Conservation (phyloP, 2,113 vertebrate species). For the human region DNA sequence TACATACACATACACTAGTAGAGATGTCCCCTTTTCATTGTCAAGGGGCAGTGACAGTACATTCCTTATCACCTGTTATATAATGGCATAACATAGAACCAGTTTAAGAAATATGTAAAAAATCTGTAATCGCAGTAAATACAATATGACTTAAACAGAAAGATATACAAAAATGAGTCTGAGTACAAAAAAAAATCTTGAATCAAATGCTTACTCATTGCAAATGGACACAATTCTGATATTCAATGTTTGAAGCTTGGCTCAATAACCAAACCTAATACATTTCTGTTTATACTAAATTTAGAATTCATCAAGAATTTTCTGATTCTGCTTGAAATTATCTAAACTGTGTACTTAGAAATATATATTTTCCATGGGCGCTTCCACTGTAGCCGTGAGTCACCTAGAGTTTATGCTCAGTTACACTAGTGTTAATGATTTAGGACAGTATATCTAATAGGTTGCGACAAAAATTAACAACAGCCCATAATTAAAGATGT, state of each 20-base stretch:
- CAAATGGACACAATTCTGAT: too few species aligned
- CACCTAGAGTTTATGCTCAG: not conserved
- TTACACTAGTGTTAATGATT: slow-evolving; percentile 34
- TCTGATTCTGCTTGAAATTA: not conserved
- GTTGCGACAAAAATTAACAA: slow-evolving; percentile 60
- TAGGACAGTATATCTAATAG: slow-evolving; percentile 45
- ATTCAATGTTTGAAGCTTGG: not conserved
- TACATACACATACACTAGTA: accelerated
- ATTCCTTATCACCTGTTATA: not conserved
- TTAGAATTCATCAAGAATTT: not conserved
- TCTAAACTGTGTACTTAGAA: not conserved
- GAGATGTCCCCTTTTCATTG: not conserved
- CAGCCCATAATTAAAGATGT: slow-evolving; percentile 65
- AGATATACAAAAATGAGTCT: not conserved
- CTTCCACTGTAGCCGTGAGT: not conserved
- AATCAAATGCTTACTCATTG: not conserved
- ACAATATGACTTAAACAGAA: not conserved
- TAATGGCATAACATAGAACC: not conserved
- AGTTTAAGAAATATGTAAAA: not conserved
- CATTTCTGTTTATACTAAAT: not conserved
- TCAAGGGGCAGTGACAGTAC: not conserved
- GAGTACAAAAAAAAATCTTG: not conserved
- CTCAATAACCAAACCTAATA: not conserved
- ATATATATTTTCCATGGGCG: not conserved
- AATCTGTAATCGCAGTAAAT: not conserved